Evolutionary conservation across 2,888 invertebrate genomes (phyloP), one percentile per base, ranked within the genome.

Genomic region (Hololepta plana): DNA sequence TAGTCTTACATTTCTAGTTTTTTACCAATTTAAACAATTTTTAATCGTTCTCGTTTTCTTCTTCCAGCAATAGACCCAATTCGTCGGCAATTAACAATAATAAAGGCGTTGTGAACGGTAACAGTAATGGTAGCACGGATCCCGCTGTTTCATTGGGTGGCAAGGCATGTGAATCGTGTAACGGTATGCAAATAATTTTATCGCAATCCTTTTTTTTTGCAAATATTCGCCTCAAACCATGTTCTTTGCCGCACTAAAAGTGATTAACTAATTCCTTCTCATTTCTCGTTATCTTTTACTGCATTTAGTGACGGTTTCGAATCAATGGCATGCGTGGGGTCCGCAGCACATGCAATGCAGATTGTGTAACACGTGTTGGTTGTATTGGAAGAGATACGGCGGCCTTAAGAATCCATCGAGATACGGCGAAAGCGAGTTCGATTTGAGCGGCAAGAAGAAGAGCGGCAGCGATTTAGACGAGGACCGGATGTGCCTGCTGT

Each of bases 341-440:
- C 88, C 88, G 26, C 70, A 84, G 35, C 84, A 90, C 53, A 71
- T 85, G 67, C 82, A 87, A 51, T 82, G 85, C 58, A 75, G 93
- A 42, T 64, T 98, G 33, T 98, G 98, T 56, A 79, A 81, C 43
- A 60, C 66, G 9, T 99, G 98, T 57, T 98, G 93, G 93, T 71
- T 71, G 35, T 93, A 93, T 54, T 98, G 96, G 95, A 96, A 95
- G 57, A 91, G 91, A 55, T 93, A 90, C 57, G 96, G 95, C 30
- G 96, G 95, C 33, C 70, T 98, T 26, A 91, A 90, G 62, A 73
- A 74, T 39, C 60, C 67, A n/a, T 67, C 64, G 19, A 59, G 63
- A 38, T 55, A 59, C 37, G 56, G 59, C 34, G 57, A 57, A 23
- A 56, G 55, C 17, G 56, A 55, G 26, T 55, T 52, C 35, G 60